Conservation (phyloP, 2,888 invertebrate species). For the Ditula angustiorana region DNA sequence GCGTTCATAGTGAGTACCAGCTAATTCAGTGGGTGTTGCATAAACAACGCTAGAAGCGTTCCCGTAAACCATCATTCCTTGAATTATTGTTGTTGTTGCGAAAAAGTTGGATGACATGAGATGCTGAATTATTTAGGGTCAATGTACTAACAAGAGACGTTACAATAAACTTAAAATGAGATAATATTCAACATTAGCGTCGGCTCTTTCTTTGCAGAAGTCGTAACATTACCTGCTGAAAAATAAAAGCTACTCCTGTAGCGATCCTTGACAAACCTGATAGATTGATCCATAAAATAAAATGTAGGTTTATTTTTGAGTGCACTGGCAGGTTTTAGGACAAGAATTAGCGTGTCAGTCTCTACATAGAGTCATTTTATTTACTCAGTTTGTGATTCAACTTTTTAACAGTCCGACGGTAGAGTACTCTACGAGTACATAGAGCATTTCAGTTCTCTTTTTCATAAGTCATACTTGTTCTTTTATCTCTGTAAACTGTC, state of each 20-base stretch:
- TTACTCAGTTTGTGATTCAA: too few relatives aligned
- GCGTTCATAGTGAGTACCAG: constrained; percentile 64
- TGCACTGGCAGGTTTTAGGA: not conserved
- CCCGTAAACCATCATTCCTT: not conserved
- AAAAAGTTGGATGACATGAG: not conserved
- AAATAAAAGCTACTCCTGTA: not conserved
- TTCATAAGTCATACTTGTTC: too few relatives aligned
- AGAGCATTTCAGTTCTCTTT: too few relatives aligned
- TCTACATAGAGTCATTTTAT: not conserved
- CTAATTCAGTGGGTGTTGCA: constrained; percentile 30
- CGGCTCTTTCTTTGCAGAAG: not conserved
- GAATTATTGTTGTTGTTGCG: not conserved
- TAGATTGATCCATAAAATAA: not conserved
- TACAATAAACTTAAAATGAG: not conserved
- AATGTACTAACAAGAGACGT: not conserved
- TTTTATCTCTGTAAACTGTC: too few relatives aligned
- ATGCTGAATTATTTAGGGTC: not conserved
- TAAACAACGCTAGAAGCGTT: constrained; percentile 19
- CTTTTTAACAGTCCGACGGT: too few relatives aligned
- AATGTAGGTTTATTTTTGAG: not conserved
- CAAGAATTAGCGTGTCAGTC: not conserved
- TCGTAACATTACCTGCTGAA: not conserved
- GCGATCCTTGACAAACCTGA: not conserved
- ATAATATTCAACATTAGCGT: not conserved
- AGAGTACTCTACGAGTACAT: too few relatives aligned